Evolutionary conservation across 2,797 vertebrate genomes (phyloP), one percentile per base, ranked within the genome.

Genomic region (Perodicticus potto): DNA sequence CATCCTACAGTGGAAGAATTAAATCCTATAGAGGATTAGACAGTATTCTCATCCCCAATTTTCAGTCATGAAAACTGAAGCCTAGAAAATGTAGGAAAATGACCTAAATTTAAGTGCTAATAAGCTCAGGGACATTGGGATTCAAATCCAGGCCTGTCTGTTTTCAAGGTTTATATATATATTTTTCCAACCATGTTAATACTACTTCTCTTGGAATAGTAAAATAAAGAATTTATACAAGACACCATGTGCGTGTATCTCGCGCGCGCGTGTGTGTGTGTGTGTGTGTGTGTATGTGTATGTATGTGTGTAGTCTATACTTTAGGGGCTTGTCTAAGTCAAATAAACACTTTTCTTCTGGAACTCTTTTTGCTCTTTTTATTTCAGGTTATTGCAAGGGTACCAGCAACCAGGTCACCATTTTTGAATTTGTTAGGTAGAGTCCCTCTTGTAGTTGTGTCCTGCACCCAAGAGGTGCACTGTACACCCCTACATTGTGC

Each of bases 291-390:
- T 70, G 70, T 72, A 4, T 70, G n/a, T 70, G 20, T 57, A 11
- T 76, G 27, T 84, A 3, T 72, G 37, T 78, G 16, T 19, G 19
- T 84, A 10, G 34, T 32, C 57, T 17, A 32, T 32, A 43, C 57
- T 96, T 84, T 63, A 89, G 67, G 14, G 45, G 2, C 22, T 95
- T 86, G n/a, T 55, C 25, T 25, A 78, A 65, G 55, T 9, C 43
- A 95, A 37, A 93, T 61, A 82, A 90, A 49, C 5, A 32, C 19
- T 70, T 92, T 95, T 87, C 34, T 84, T 92, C 57, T 86, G 19
- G 2, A 3, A 25, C 11, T 34, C 1, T 12, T 57, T 82, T 40
- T 81, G 40, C 10, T 45, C 45, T 45, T 45, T 45, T 45, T 10
- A 45, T 45, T 10, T 45, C 45, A 45, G 45, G 45, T 43, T 45